A percentile compares a stretch with the other conserved stretches of the same genome.
Evolutionary conservation across 1,140 invertebrate species (phyloP).

Genomic region (Philotrypesis tridentata): DNA sequence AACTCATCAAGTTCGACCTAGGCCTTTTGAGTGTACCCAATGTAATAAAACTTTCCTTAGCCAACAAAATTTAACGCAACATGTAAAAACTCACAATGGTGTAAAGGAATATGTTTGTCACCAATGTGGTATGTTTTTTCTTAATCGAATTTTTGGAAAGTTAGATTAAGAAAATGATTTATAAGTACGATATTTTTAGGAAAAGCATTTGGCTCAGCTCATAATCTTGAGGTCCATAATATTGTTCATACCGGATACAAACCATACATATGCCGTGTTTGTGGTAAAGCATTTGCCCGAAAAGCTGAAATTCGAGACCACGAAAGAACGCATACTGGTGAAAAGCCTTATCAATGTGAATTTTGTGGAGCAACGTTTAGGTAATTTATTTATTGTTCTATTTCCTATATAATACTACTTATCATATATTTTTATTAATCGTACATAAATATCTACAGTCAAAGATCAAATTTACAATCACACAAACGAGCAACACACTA

Average conservation of each 20-base stretch:
- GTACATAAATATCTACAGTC: constrained; percentile 71
- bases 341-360: constrained; percentile 88
- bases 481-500: constrained; percentile 87
- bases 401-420: neutral
- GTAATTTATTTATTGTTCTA: constrained; percentile 52
- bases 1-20: constrained; percentile 80
- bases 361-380: constrained; percentile 84
- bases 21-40: constrained; percentile 79
- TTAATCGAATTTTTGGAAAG: neutral
- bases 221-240: constrained; percentile 85
- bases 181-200: constrained; percentile 70
- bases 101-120: constrained; percentile 83
- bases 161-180: constrained; percentile 9
- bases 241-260: constrained; percentile 82
- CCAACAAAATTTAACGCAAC: constrained; percentile 83
- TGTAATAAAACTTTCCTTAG: constrained; percentile 85
- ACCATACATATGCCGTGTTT: constrained; percentile 81
- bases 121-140: constrained; percentile 76
- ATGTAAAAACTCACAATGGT: constrained; percentile 82
- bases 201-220: constrained; percentile 83
- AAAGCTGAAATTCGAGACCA: constrained; percentile 86
- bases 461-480: constrained; percentile 86
- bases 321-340: constrained; percentile 88
- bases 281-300: constrained; percentile 84
- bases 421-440: constrained; percentile 1